Base-by-base conservation (phyloP, 1,140 invertebrate species). In the Drosophila persimilis region DNA sequence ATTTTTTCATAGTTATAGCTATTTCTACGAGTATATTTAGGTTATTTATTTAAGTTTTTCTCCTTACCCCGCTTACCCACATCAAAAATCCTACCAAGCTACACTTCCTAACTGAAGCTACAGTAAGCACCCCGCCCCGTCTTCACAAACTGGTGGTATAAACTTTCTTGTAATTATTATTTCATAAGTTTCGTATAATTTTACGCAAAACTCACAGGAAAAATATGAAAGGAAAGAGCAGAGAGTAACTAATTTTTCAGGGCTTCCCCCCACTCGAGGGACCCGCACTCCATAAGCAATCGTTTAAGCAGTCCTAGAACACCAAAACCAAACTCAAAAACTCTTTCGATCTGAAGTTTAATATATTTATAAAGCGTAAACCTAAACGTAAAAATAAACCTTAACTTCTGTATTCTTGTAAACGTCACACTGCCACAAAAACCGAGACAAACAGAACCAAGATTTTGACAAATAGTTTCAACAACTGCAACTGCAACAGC, bases 31-130 rank as follows among this genome's bases (percentile, higher is more conserved):
- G 31, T 86, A 67, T 44, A 2, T n/a, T 43, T 85, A 85, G 77
- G 72, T 45, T 85, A 85, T 85, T 85, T 85, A 85, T 85, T 85
- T 86, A 86, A 86, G 81, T 78, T 70, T 81, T 81, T 81, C 73
- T 55, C 59, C 74, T 67, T 47, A 29, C 46, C 9, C 45, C 46
- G 50, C 53, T 55, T 39, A 20, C 44, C 62, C 50, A 63, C 35
- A 24, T 31, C 9, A 9, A 43, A 60, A 53, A 41, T 48, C 71
- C 31, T 52, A 51, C 46, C 15, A 67, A 31, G 57, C 44, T 13
- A 69, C 63, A 57, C 65, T 31, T 81, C 76, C 80, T 77, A 83
- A 67, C 80, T 59, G 63, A 51, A 77, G 56, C 48, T 59, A 62
- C 39, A 69, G 45, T 45, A 62, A 57, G 17, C 35, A 47, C 53